Conservation (phyloP, 2,113 vertebrate species). For the Ramphastos sulfuratus region DNA sequence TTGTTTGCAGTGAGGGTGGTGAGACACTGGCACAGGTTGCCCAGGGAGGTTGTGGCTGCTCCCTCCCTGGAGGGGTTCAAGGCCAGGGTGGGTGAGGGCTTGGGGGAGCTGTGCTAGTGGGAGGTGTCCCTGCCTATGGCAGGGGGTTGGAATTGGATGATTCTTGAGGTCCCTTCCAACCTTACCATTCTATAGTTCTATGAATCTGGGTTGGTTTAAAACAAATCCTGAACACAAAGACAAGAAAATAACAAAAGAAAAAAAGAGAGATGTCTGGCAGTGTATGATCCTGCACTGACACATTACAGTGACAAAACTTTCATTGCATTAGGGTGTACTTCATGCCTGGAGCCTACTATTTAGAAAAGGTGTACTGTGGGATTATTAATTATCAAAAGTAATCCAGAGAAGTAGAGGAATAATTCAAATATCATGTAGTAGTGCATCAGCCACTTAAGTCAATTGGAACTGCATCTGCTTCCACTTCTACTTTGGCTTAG, state of each 20-base stretch:
- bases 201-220: background rate
- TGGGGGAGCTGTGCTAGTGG: too few species aligned
- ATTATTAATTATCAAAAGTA: conserved; percentile 65
- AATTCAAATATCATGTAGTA: conserved; percentile 46
- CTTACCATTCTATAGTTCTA: too few species aligned
- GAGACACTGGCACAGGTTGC: too few species aligned
- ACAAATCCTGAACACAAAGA: background rate
- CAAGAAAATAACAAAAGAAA: background rate
- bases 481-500: conserved; percentile 55
- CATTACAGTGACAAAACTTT: conserved; percentile 11
- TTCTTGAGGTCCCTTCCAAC: too few species aligned
- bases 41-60: too few species aligned
- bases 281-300: background rate
- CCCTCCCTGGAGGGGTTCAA: too few species aligned
- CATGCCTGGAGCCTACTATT: conserved; percentile 41
- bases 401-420: conserved; percentile 30
- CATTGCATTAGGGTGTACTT: conserved; percentile 18
- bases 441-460: conserved; percentile 55
- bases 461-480: conserved; percentile 67
- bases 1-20: too few species aligned
- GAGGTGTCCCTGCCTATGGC: too few species aligned
- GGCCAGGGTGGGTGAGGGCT: too few species aligned
- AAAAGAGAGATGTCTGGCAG: background rate
- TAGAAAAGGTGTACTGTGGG: conserved; percentile 40
- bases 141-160: too few species aligned